Conservation (phyloP, 1,140 invertebrate species). For the Cephus cinctus region DNA sequence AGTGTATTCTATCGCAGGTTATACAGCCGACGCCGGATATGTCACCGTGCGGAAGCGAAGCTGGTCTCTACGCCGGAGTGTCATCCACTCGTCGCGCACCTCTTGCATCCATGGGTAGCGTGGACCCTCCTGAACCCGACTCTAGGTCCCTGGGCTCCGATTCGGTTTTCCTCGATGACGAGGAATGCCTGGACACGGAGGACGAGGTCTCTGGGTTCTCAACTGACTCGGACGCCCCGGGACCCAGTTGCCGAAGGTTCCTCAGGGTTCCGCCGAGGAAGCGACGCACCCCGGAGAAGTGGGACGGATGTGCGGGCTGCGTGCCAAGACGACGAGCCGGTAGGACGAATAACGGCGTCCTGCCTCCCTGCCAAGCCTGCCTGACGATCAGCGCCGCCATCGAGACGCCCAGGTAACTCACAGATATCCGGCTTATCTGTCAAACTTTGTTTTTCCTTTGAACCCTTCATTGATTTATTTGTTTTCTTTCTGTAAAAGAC, state of each 20-base stretch:
- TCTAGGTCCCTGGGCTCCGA: constrained; percentile 67
- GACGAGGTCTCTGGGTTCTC: constrained; percentile 79
- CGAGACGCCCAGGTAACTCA: constrained; percentile 43
- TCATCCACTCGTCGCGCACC: constrained; percentile 59
- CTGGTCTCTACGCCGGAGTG: constrained; percentile 49
- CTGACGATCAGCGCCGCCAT: constrained; percentile 52
- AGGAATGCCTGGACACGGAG: constrained; percentile 63
- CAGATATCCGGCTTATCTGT: too few species aligned
- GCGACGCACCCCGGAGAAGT: constrained; percentile 43
- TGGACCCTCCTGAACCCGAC: constrained; percentile 67
- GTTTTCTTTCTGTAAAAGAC: too few species aligned
- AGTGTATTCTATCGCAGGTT: constrained; percentile 50
- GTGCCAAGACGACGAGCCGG: constrained; percentile 46
- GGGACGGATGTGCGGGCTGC: constrained; percentile 48
- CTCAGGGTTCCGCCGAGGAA: constrained; percentile 47
- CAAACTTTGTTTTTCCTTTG: too few species aligned
- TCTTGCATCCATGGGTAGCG: constrained; percentile 74
- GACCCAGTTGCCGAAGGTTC: constrained; percentile 42
- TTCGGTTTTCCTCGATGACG: constrained; percentile 65
- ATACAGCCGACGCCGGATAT: constrained; percentile 76
- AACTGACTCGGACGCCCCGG: constrained; percentile 69
- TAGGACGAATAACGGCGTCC: constrained; percentile 12
- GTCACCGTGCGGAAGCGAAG: constrained; percentile 78
- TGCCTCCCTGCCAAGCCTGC: constrained; percentile 37
- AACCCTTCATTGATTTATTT: too few species aligned